Conservation (phyloP, 92 coral and sea anemone species). For the Umimayanthus kanabou region DNA sequence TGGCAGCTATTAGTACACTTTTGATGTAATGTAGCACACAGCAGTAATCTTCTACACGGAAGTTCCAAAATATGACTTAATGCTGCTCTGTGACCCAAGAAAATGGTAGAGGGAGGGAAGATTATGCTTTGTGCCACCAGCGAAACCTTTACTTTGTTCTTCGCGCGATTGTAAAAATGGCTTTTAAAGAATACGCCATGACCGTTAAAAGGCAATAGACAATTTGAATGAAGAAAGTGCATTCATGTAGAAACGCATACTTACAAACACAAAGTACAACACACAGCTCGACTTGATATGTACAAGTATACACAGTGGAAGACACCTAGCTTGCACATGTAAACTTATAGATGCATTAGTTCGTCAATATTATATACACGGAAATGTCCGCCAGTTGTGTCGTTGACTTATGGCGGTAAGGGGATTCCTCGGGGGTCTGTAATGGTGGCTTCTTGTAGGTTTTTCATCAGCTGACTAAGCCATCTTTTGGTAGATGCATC, state of each 20-base stretch:
- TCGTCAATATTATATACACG: background rate
- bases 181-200: background rate
- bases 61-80: background rate
- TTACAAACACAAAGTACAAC: background rate
- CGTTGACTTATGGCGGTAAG: constrained; percentile 65
- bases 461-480: constrained; percentile 98
- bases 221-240: background rate
- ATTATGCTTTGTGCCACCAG: background rate
- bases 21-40: background rate
- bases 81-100: background rate
- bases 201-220: background rate
- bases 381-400: background rate
- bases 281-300: background rate
- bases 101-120: background rate
- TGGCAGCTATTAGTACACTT: background rate
- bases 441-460: constrained; percentile 83
- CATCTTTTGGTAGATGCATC: constrained; percentile 96
- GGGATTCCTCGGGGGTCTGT: constrained; percentile 95
- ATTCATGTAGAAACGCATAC: background rate
- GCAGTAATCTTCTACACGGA: background rate
- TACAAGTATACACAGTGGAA: background rate
- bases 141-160: no score
- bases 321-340: background rate
- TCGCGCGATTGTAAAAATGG: no score
- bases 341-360: background rate